phyloP scores from a whole-genome alignment of 1,140 invertebrate genomes.

The Dreissena rostriformis region DNA sequence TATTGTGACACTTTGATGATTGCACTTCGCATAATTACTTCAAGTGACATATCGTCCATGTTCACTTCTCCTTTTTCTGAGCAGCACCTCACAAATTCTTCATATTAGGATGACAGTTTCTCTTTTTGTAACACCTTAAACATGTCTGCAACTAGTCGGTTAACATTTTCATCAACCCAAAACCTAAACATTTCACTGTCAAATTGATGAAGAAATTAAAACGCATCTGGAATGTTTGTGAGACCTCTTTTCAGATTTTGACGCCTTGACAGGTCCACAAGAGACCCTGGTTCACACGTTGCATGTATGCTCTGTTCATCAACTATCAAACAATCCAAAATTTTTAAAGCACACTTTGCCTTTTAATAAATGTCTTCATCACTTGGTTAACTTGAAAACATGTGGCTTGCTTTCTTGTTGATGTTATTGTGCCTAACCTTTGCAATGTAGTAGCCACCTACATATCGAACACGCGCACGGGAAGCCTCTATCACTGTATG shows the following conservation, averaged over 20 bases:
- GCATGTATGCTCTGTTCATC: constrained; percentile 10
- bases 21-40: neutral
- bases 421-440: constrained; percentile 23
- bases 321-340: constrained; percentile 18
- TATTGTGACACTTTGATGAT: neutral
- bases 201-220: constrained; percentile 1
- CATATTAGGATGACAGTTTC: neutral
- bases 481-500: constrained; percentile 18
- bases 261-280: constrained; percentile 16
- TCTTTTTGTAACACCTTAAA: neutral
- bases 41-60: neutral
- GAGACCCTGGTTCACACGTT: constrained; percentile 17
- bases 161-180: neutral
- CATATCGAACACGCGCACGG: constrained; percentile 25
- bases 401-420: neutral
- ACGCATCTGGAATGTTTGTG: constrained; percentile 27
- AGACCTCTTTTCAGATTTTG: constrained; percentile 32
- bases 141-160: neutral
- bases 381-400: neutral
- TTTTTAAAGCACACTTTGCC: constrained; percentile 15
- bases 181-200: neutral
- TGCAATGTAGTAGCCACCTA: constrained; percentile 29
- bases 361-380: constrained; percentile 13
- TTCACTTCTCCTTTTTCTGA: neutral
- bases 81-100: too few species aligned